Conservation (phyloP, 1,140 invertebrate genomes). For the Drosophila oshimai region DNA sequence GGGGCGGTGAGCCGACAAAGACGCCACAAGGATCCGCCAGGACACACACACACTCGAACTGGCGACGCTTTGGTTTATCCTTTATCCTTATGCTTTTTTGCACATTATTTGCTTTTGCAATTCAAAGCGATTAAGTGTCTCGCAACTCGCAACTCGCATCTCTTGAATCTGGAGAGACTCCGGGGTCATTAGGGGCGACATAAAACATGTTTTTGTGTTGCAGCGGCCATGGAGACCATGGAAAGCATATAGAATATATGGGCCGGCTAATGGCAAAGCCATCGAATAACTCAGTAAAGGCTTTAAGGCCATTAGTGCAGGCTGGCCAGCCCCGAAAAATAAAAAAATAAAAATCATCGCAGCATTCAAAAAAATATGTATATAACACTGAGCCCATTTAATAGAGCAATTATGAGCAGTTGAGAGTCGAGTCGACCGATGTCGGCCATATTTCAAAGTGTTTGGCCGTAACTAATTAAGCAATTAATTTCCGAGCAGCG, state of each 20-base stretch:
- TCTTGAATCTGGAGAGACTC: conserved; percentile 48
- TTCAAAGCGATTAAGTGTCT: conserved; percentile 79
- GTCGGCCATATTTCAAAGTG: conserved; percentile 79
- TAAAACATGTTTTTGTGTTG: conserved; percentile 81
- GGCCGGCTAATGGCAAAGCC: conserved; percentile 74
- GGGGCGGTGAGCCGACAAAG: conserved; percentile 60
- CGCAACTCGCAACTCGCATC: conserved; percentile 9
- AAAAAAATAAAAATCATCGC: conserved; percentile 16
- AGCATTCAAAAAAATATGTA: no score
- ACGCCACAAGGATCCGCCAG: conserved; percentile 67
- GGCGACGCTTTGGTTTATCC: conserved; percentile 79
- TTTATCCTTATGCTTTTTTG: conserved; percentile 80
- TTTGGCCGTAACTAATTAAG: conserved; percentile 81
- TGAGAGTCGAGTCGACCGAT: conserved; percentile 64
- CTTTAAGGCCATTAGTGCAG: conserved; percentile 62
- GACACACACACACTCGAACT: conserved; percentile 32
- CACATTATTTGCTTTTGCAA: conserved; percentile 81
- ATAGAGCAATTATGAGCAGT: conserved; percentile 81
- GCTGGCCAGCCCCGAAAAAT: conserved; percentile 39
- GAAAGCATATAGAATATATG: conserved; percentile 62
- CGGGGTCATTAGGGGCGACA: conserved; percentile 77
- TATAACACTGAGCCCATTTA: conserved; percentile 64
- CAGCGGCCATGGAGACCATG: conserved; percentile 62
- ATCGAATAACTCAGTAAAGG: conserved; percentile 56
- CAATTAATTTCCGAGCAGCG: conserved; percentile 74